Evolutionary conservation across 2,888 invertebrate genomes (phyloP).

Genomic region (Mimachlamys varia): DNA sequence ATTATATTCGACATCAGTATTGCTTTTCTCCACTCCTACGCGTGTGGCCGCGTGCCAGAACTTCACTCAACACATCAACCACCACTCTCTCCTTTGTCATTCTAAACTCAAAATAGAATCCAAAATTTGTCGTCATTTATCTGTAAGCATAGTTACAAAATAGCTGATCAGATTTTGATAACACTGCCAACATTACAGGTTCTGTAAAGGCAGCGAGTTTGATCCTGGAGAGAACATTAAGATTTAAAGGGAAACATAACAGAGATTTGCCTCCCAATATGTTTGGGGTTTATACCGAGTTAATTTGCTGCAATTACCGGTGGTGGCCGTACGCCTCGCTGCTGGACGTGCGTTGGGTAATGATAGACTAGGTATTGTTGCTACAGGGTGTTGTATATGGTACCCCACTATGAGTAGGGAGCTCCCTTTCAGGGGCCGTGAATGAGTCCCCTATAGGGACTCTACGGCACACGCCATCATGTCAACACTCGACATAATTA

Average conservation of each 20-base stretch:
- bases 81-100: background rate
- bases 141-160: slow-evolving; percentile 36
- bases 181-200: slow-evolving; percentile 10
- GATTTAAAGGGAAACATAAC: slow-evolving; percentile 27
- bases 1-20: background rate
- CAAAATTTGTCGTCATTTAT: slow-evolving; percentile 31
- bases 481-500: slow-evolving; percentile 31
- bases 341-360: slow-evolving; percentile 4
- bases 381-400: background rate
- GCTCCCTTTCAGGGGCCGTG: slow-evolving; percentile 25
- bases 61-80: slow-evolving; percentile 13
- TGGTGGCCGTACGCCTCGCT: background rate
- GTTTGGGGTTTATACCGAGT: background rate
- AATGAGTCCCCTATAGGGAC: background rate
- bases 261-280: slow-evolving; percentile 36
- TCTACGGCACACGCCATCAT: slow-evolving; percentile 21
- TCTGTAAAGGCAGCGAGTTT: background rate
- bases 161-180: slow-evolving; percentile 15
- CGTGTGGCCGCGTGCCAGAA: slow-evolving; percentile 24
- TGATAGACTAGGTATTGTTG: slow-evolving; percentile 1
- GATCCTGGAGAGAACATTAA: background rate
- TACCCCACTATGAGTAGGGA: background rate
- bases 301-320: background rate
- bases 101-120: slow-evolving; percentile 23
- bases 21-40: background rate